A percentile compares a stretch with the other conserved stretches of the same genome.
phyloP scores from a whole-genome alignment of 2,888 invertebrate species.

The Lasioglossum morio region DNA sequence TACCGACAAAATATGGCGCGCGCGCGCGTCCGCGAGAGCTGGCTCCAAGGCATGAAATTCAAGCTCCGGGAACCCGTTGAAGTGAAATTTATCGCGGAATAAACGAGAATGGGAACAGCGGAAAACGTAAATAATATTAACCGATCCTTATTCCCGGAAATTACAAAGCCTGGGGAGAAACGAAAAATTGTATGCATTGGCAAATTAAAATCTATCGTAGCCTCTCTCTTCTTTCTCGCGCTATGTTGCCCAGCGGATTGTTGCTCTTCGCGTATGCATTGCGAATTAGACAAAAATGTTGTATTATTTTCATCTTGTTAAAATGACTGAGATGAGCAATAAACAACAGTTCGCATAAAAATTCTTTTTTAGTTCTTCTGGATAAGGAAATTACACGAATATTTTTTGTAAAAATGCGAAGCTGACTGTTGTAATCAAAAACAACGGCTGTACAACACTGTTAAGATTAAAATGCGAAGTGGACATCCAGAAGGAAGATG shows the following conservation, averaged over 20 bases:
- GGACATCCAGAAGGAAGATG: neutral
- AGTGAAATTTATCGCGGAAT: constrained; percentile 18
- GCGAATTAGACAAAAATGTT: no score
- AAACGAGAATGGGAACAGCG: neutral
- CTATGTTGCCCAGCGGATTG: neutral
- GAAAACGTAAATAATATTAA: neutral
- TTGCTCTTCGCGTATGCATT: neutral
- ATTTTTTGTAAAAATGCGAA: no score
- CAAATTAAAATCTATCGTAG: neutral
- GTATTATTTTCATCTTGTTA: no score
- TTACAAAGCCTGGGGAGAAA: neutral
- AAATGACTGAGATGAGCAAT: no score
- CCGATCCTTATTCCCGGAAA: neutral
- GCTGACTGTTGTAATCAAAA: neutral
- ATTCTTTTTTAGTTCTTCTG: no score
- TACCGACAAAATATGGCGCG: constrained; percentile 29
- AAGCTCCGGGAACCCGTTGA: neutral
- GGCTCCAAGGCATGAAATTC: neutral
- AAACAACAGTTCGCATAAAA: no score
- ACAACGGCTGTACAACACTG: neutral
- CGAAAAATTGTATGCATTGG: neutral
- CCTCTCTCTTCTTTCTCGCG: neutral
- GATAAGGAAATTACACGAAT: no score
- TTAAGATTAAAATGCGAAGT: neutral
- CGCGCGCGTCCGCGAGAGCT: neutral